phyloP scores from a whole-genome alignment of 2,888 invertebrate genomes.

The Adineta ricciae region DNA sequence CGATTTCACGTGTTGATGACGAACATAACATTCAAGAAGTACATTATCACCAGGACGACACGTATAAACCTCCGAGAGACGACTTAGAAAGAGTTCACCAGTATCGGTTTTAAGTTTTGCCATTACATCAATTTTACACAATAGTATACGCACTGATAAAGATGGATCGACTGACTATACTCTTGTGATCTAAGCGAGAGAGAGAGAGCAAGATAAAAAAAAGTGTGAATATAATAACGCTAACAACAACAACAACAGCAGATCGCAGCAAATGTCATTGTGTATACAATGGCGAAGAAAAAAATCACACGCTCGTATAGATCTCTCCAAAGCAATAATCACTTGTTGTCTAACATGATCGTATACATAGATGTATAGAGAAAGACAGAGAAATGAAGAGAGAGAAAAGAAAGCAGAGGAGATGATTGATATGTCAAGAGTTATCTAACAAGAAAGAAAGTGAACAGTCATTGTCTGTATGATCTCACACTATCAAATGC shows the following conservation, averaged over 20 bases:
- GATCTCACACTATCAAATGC: neutral
- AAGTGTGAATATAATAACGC: neutral
- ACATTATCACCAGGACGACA: conserved; percentile 11
- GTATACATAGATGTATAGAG: neutral
- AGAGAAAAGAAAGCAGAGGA: neutral
- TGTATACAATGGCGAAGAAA: neutral
- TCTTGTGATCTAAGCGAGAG: neutral
- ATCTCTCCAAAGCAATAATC: neutral
- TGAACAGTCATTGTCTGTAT: neutral
- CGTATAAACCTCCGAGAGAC: neutral
- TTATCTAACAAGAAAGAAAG: neutral
- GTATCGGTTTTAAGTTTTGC: neutral
- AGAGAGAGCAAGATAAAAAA: neutral
- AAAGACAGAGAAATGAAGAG: too few species aligned
- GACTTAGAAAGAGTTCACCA: conserved; percentile 19
- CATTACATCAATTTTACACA: neutral
- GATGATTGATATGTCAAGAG: neutral
- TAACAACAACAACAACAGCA: neutral
- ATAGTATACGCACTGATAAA: neutral
- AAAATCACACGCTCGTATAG: neutral
- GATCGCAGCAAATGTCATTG: neutral
- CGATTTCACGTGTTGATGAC: neutral
- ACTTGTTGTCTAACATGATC: neutral
- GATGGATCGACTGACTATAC: neutral
- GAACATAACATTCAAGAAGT: conserved; percentile 13